Conservation (phyloP, 2,797 vertebrate species). For the Hydrolagus colliei region DNA sequence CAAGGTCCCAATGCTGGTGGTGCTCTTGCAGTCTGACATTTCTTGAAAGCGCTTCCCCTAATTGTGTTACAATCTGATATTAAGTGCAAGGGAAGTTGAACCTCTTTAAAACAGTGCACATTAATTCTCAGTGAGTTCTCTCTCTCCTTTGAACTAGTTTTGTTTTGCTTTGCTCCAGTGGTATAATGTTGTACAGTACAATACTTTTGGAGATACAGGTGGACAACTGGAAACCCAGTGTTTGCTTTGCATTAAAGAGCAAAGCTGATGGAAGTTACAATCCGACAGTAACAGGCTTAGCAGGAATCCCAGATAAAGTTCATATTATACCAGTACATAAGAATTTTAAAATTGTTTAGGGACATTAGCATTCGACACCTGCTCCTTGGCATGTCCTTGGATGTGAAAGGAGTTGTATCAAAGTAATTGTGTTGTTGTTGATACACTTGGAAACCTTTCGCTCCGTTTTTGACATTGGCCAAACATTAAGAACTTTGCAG, state of each 20-base stretch:
- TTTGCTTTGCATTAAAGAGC: no score
- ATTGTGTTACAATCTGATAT: no score
- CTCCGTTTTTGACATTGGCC: no score
- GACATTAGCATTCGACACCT: no score
- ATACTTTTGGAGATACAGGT: neutral
- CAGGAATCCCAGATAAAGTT: neutral
- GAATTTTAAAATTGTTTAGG: neutral
- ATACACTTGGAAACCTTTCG: no score
- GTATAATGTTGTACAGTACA: neutral
- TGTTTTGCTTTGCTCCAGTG: neutral
- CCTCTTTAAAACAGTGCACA: neutral
- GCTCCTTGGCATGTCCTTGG: no score
- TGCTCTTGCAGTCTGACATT: neutral
- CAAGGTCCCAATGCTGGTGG: no score
- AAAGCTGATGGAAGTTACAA: conserved; percentile 43
- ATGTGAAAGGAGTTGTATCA: no score
- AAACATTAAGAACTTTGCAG: no score
- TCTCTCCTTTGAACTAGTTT: neutral
- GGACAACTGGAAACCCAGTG: no score
- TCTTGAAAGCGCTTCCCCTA: neutral
- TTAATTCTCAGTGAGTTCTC: neutral
- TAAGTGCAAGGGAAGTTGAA: neutral
- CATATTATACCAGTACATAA: neutral
- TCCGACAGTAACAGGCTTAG: conserved; percentile 28
- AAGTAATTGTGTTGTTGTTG: no score